phyloP scores from a whole-genome alignment of 2,797 vertebrate species.

The Zenarchopterus dispar region DNA sequence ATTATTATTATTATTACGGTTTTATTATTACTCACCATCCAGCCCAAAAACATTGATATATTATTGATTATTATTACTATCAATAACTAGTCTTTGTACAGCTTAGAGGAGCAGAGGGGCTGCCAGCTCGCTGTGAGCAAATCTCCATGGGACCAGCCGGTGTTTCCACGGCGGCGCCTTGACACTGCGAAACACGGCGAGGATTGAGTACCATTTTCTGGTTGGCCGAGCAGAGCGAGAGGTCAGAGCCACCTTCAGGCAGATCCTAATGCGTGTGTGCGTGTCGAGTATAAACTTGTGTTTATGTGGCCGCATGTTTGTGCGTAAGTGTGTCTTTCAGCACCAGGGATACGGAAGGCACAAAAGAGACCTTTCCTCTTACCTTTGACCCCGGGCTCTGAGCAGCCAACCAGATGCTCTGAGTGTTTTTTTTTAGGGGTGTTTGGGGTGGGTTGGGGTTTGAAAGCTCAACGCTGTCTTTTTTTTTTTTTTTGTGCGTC shows the following conservation, averaged over 20 bases:
- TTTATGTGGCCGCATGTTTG: slow-evolving; percentile 35
- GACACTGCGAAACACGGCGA: slow-evolving; percentile 53
- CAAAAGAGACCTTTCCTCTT: slow-evolving; percentile 81
- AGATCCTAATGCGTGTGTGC: slow-evolving; percentile 49
- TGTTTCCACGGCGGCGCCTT: slow-evolving; percentile 61
- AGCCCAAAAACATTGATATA: slow-evolving; percentile 84
- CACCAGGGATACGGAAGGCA: slow-evolving; percentile 82
- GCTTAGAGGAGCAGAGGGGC: slow-evolving; percentile 75
- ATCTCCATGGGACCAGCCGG: slow-evolving; percentile 26
- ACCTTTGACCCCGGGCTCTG: slow-evolving; percentile 79
- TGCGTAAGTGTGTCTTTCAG: slow-evolving; percentile 57
- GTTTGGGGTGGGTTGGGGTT: slow-evolving; percentile 23
- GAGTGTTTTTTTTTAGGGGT: slow-evolving; percentile 20
- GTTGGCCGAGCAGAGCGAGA: slow-evolving; percentile 75
- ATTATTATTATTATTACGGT: slow-evolving; percentile 59
- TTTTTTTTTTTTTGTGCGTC: slow-evolving; percentile 51
- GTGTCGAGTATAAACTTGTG: slow-evolving; percentile 28
- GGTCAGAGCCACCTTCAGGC: slow-evolving; percentile 74
- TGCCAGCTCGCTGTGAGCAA: slow-evolving; percentile 40
- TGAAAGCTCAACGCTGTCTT: slow-evolving; percentile 40
- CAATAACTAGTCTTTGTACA: slow-evolving; percentile 86
- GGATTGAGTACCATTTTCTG: slow-evolving; percentile 61
- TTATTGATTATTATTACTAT: slow-evolving; percentile 85
- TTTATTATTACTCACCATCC: slow-evolving; percentile 76
- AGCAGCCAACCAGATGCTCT: slow-evolving; percentile 75